These are phyloP conservation scores for Hyperoplus lanceolatus DNA, from an alignment of 2,797 vertebrate genomes.

Conservation along the genomic window DNA sequence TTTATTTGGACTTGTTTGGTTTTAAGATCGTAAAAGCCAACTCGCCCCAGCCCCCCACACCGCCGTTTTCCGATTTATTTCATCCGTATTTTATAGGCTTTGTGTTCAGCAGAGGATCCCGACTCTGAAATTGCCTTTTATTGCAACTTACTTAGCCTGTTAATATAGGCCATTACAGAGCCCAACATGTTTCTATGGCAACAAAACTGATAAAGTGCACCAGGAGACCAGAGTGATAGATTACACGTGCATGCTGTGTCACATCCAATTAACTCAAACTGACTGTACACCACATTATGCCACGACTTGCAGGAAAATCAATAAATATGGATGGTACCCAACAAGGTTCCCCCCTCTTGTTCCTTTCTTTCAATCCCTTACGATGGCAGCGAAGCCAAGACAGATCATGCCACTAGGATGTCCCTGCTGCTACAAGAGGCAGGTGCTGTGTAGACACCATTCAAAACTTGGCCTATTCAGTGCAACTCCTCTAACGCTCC, in stretches of 20 bases:
- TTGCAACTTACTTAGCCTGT: slow-evolving; percentile 89
- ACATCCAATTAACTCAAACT: slow-evolving; percentile 98
- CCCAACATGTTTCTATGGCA: slow-evolving; percentile 88
- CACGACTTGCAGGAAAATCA: slow-evolving; percentile 94
- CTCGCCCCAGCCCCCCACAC: slow-evolving; percentile 44
- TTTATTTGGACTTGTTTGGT: slow-evolving; percentile 79
- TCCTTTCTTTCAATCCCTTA: slow-evolving; percentile 75
- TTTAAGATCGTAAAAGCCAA: slow-evolving; percentile 71
- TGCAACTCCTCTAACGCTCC: slow-evolving; percentile 96
- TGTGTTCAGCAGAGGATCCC: slow-evolving; percentile 81
- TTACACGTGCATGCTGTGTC: slow-evolving; percentile 95
- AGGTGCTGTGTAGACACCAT: slow-evolving; percentile 99
- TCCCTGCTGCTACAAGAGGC: slow-evolving; percentile 93
- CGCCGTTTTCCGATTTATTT: slow-evolving; percentile 78
- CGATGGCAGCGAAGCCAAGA: slow-evolving; percentile 80
- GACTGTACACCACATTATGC: slow-evolving; percentile 94
- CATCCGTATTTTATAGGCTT: slow-evolving; percentile 82
- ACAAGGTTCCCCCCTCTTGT: slow-evolving; percentile 79
- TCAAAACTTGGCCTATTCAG: slow-evolving; percentile 99
- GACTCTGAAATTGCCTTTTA: slow-evolving; percentile 85
- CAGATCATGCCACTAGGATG: slow-evolving; percentile 92
- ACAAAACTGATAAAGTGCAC: slow-evolving; percentile 90
- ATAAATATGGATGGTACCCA: slow-evolving; percentile 94
- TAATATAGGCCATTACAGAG: slow-evolving; percentile 89
- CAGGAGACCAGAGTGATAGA: slow-evolving; percentile 92